Percentiles rank a stretch among this genome's conserved stretches.
Evolutionary conservation across 2,113 vertebrate genomes (phyloP).

Genomic region (Nothocercus julius): DNA sequence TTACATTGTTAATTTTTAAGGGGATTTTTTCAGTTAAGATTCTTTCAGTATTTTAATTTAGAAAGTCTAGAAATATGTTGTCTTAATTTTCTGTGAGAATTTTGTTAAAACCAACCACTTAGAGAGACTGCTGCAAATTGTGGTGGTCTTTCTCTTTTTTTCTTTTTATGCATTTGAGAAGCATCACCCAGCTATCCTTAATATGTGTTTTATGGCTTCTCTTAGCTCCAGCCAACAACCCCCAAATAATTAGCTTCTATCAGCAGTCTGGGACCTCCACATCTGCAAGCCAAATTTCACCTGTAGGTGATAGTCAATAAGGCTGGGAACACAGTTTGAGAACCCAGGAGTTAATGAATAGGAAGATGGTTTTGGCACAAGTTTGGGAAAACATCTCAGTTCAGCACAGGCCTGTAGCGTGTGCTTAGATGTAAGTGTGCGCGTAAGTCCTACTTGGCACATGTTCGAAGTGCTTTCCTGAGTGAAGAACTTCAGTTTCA

Average conservation of each 20-base stretch:
- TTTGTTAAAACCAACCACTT: not conserved
- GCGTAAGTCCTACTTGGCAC: not conserved
- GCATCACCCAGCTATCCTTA: not conserved
- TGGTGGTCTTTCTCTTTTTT: not conserved
- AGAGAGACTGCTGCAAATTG: not conserved
- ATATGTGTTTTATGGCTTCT: not conserved
- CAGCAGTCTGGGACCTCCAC: not conserved
- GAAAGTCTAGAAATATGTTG: not conserved
- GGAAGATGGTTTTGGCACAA: not conserved
- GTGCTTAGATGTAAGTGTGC: not conserved
- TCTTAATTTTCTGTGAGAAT: not conserved
- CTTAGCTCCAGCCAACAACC: not conserved
- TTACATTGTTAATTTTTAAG: not conserved
- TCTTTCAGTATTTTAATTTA: not conserved
- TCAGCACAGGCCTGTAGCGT: not conserved
- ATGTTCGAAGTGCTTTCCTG: not conserved
- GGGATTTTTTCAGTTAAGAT: not conserved
- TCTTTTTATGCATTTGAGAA: not conserved
- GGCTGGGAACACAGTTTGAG: accelerated
- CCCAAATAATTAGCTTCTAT: not conserved
- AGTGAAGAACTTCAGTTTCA: constrained; percentile 3
- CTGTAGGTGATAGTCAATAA: not conserved
- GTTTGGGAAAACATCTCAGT: not conserved
- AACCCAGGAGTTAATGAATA: not conserved
- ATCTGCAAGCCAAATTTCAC: not conserved